phyloP scores from a whole-genome alignment of 2,797 vertebrate genomes.

The Arvicola amphibius region DNA sequence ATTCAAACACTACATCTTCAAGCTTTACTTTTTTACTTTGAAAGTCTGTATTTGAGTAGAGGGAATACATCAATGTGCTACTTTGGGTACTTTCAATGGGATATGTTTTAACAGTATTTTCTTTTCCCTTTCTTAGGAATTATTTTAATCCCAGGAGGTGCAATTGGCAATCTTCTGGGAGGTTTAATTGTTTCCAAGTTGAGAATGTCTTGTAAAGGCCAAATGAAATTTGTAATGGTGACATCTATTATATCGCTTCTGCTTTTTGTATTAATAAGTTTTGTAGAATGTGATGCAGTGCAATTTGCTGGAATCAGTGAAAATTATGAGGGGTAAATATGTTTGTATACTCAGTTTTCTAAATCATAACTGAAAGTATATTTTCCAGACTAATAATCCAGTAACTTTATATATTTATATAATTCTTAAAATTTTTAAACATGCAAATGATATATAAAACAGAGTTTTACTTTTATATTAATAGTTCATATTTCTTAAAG shows the following conservation, averaged over 20 bases:
- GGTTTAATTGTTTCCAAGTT: constrained; percentile 80
- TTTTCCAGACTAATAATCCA: background rate
- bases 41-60: background rate
- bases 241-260: background rate
- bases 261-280: background rate
- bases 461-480: constrained; percentile 37
- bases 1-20: background rate
- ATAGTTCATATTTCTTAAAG: background rate
- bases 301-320: constrained; percentile 81
- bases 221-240: constrained; percentile 73
- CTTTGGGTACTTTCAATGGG: background rate
- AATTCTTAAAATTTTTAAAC: constrained; percentile 6
- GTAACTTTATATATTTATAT: background rate
- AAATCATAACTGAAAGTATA: background rate
- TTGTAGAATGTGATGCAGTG: constrained; percentile 68
- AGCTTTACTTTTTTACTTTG: background rate
- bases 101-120: background rate
- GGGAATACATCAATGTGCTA: background rate
- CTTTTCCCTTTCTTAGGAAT: constrained; percentile 65
- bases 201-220: constrained; percentile 69
- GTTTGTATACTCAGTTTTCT: constrained; percentile 25
- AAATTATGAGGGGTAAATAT: constrained; percentile 82
- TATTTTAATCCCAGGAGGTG: constrained; percentile 80
- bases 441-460: constrained; percentile 10
- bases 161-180: constrained; percentile 81